Base-by-base conservation (phyloP, 2,797 vertebrate genomes). In the Xyrichtys novacula region DNA sequence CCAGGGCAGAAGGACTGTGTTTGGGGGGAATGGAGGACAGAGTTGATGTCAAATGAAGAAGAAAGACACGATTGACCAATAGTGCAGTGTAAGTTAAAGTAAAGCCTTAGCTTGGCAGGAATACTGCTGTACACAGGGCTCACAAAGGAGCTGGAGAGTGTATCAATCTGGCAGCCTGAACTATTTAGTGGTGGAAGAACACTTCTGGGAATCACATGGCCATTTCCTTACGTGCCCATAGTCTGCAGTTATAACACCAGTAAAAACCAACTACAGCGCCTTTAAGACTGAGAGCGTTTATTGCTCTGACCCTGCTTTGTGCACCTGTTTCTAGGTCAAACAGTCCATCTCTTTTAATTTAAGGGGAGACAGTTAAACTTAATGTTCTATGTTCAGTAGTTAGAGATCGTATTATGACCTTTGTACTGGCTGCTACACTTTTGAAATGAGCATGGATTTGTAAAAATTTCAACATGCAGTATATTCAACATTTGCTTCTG, bases 101-200 rank as follows among this genome's bases (percentile, higher is more conserved):
- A 12, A 31, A 42, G 71, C 20, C 60, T 72, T 23, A 47, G 44
- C 63, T 19, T 25, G 23, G 68, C 65, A 57, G 59, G 52, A 34
- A 74, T 71, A 56, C 20, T 58, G 48, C 47, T 54, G 48, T 54
- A 54, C 63, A 62, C 20, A 17, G 32, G 40, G 22, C 31, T 65
- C 22, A 43, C 52, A 46, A 60, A 60, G 54, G 55, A 69, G 65
- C 42, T 47, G 8, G 44, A 70, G 57, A 70, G 71, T 29, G 50
- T 83, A 70, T 74, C 70, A 83, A 57, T 81, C 65, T 53, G 58
- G 54, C 50, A 43, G 55, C 61, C 61, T 38, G 46, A 77, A 81
- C 53, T 48, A 52, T 59, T 59, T 36, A 23, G 59, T 69, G 38
- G 43, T 66, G 60, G 55, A 22, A 46, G 56, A 46, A 68, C 56